These are phyloP conservation scores for Neolamprologus sp. DNA, from an alignment of 2,113 vertebrate genomes.

Conservation along the genomic window DNA sequence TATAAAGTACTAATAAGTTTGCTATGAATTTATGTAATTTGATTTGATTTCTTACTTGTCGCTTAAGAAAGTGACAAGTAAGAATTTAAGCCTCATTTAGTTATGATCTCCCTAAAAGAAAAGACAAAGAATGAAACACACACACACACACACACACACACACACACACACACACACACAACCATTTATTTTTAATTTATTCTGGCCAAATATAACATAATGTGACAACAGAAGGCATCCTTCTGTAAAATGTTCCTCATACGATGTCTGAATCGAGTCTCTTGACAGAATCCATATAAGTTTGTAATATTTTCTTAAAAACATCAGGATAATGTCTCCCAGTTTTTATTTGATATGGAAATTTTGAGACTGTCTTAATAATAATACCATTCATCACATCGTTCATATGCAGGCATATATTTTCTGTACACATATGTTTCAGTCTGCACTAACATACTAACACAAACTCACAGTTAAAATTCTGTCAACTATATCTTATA, in stretches of 20 bases:
- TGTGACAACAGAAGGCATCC: background rate
- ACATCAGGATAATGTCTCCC: background rate
- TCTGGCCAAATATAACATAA: background rate
- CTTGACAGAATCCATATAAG: fast-evolving
- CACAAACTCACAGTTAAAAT: background rate
- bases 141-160: background rate
- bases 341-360: background rate
- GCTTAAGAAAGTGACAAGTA: background rate
- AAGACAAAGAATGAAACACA: background rate
- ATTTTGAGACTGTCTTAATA: background rate
- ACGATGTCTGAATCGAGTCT: fast-evolving
- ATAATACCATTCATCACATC: background rate
- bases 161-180: background rate
- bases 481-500: background rate
- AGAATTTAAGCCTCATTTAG: background rate
- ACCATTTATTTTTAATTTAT: background rate
- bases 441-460: background rate
- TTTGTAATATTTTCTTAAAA: background rate
- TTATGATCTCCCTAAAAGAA: background rate
- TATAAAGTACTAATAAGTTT: background rate
- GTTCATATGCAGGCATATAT: background rate
- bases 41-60: background rate
- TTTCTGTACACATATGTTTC: background rate
- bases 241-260: background rate
- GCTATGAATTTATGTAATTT: background rate